Evolutionary conservation across 1,140 invertebrate genomes (phyloP).

Genomic region (Drosophila navojoa): DNA sequence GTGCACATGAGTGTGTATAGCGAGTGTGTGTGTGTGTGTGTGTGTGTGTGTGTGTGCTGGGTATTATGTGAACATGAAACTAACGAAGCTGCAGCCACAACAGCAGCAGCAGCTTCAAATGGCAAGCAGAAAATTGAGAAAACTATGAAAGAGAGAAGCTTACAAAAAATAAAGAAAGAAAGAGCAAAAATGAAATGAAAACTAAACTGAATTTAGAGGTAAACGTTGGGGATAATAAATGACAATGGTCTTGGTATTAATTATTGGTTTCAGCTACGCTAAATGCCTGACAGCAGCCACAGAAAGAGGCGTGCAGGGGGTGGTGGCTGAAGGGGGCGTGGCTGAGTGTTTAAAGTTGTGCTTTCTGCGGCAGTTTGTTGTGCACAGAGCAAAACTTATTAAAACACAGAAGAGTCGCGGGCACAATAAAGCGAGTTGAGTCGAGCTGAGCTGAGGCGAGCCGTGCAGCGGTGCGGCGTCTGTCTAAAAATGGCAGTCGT

Average conservation of each 20-base stretch:
- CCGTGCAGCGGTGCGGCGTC: not conserved
- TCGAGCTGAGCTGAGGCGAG: no score
- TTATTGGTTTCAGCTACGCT: constrained; percentile 70
- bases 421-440: constrained; percentile 6
- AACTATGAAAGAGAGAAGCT: constrained; percentile 10
- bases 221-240: constrained; percentile 59
- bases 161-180: not conserved
- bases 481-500: constrained; percentile 26
- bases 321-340: constrained; percentile 20
- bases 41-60: constrained; percentile 14
- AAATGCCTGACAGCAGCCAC: constrained; percentile 39
- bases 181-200: constrained; percentile 10
- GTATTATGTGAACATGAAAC: constrained; percentile 45
- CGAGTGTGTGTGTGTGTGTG: constrained; percentile 12
- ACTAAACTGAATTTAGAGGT: constrained; percentile 10
- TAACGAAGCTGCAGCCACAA: constrained; percentile 60
- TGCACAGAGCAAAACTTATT: constrained; percentile 74
- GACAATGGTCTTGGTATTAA: constrained; percentile 69
- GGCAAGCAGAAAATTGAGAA: constrained; percentile 32
- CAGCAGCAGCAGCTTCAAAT: constrained; percentile 4
- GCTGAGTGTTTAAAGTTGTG: constrained; percentile 52
- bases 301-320: constrained; percentile 21
- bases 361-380: constrained; percentile 48
- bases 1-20: constrained; percentile 16
- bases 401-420: constrained; percentile 65